phyloP scores from a whole-genome alignment of 2,888 invertebrate species.

The Leucophenga maculata region DNA sequence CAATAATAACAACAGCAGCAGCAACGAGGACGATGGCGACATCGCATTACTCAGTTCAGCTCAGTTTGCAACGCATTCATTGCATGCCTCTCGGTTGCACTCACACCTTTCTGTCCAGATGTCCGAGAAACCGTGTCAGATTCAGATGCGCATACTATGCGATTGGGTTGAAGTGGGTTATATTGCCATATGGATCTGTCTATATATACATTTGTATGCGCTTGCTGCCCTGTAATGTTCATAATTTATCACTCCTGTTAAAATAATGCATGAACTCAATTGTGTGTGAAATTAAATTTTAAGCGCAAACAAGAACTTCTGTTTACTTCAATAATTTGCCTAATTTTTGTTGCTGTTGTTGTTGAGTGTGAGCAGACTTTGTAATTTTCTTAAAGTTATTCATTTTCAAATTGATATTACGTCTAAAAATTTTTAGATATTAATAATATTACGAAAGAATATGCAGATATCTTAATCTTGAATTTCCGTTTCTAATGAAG shows the following conservation, averaged over 20 bases:
- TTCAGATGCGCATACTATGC: background rate
- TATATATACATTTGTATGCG: constrained; percentile 26
- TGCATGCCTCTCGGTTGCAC: constrained; percentile 5
- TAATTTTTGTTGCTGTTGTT: constrained; percentile 44
- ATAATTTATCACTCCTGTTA: constrained; percentile 65
- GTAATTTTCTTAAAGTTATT: too few relatives aligned
- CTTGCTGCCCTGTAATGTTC: constrained; percentile 56
- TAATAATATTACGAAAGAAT: too few relatives aligned
- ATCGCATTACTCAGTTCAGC: constrained; percentile 31
- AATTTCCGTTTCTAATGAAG: too few relatives aligned
- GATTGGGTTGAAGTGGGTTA: constrained; percentile 42
- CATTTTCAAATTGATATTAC: too few relatives aligned
- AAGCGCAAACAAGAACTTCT: constrained; percentile 60
- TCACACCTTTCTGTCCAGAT: constrained; percentile 31
- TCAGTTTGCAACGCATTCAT: background rate
- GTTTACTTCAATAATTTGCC: constrained; percentile 66
- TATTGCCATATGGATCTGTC: constrained; percentile 25
- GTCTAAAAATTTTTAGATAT: too few relatives aligned
- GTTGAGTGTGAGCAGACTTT: too few relatives aligned
- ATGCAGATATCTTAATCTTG: too few relatives aligned
- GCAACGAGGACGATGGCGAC: too few relatives aligned
- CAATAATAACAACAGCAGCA: too few relatives aligned
- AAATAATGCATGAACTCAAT: constrained; percentile 66
- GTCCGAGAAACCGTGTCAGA: constrained; percentile 10
- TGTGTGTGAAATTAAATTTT: constrained; percentile 68